Conservation (phyloP, 1,140 invertebrate species). For the Drosophila takahashii region DNA sequence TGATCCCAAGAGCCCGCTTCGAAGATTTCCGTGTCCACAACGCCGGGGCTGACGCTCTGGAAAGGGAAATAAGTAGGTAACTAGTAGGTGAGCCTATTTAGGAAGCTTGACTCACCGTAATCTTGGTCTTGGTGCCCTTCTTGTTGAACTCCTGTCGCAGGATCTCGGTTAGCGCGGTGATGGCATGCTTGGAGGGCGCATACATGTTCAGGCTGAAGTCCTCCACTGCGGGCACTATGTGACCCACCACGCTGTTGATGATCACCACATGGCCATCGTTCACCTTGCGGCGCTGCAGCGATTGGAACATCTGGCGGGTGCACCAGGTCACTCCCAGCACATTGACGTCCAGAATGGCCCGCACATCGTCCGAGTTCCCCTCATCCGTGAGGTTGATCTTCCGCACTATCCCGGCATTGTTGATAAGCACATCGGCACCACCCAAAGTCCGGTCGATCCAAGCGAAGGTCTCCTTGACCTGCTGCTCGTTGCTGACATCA, state of each 20-base stretch:
- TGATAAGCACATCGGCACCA: slow-evolving; percentile 88
- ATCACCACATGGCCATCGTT: slow-evolving; percentile 87
- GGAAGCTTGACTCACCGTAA: slow-evolving; percentile 52
- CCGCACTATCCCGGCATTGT: slow-evolving; percentile 87
- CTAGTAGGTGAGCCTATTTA: too few relatives aligned
- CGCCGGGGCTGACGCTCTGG: slow-evolving; percentile 87
- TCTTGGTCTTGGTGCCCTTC: slow-evolving; percentile 58
- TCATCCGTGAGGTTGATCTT: slow-evolving; percentile 51
- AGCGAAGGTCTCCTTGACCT: slow-evolving; percentile 87
- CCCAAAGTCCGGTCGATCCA: slow-evolving; percentile 87
- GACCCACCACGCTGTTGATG: slow-evolving; percentile 85
- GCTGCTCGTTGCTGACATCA: slow-evolving; percentile 87
- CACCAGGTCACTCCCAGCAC: slow-evolving; percentile 87
- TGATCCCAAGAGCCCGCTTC: slow-evolving; percentile 31
- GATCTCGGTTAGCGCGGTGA: slow-evolving; percentile 87
- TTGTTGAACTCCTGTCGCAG: slow-evolving; percentile 87
- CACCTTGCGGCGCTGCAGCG: slow-evolving; percentile 87
- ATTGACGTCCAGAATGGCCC: slow-evolving; percentile 85
- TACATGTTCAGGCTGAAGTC: slow-evolving; percentile 85
- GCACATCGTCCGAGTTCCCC: slow-evolving; percentile 55
- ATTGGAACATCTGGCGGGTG: slow-evolving; percentile 86
- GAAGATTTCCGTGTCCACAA: slow-evolving; percentile 85
- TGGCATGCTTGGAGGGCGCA: slow-evolving; percentile 87
- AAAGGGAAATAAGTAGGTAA: slow-evolving; percentile 5
- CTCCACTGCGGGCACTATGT: slow-evolving; percentile 80